These are phyloP conservation scores for Machimus rusticus DNA, from an alignment of 2,888 invertebrate genomes.

Conservation along the genomic window DNA sequence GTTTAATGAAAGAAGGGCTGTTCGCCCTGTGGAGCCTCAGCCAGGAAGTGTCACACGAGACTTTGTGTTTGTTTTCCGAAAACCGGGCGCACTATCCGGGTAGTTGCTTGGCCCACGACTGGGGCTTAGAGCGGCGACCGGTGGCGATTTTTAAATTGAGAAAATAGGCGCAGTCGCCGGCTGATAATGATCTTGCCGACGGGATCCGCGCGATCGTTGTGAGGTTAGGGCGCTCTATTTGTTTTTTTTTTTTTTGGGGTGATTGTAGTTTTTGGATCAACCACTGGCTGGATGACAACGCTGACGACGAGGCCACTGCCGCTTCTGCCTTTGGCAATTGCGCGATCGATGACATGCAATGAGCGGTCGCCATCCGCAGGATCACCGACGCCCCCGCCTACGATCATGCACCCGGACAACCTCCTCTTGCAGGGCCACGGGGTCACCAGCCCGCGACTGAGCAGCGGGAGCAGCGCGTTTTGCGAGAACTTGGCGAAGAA, in stretches of 20 bases:
- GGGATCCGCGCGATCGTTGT: slow-evolving; percentile 44
- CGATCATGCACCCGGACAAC: slow-evolving; percentile 60
- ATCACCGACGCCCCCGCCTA: slow-evolving; percentile 13
- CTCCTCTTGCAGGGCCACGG: slow-evolving; percentile 57
- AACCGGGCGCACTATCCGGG: neutral
- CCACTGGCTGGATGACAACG: slow-evolving; percentile 51
- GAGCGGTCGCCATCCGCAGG: slow-evolving; percentile 39
- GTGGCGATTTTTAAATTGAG: neutral
- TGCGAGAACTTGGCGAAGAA: neutral
- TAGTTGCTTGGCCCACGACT: neutral
- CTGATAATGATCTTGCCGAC: slow-evolving; percentile 46
- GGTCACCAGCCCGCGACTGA: slow-evolving; percentile 56
- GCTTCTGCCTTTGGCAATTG: slow-evolving; percentile 46
- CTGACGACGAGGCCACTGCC: slow-evolving; percentile 51
- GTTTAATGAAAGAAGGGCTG: slow-evolving; percentile 20
- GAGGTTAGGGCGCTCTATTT: slow-evolving; percentile 34
- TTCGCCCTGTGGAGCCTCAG: neutral
- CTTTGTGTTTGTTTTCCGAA: slow-evolving; percentile 18
- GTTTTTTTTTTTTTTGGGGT: neutral
- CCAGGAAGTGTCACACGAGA: neutral
- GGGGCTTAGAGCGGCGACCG: neutral
- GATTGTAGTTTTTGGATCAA: neutral
- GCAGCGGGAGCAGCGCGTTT: slow-evolving; percentile 40
- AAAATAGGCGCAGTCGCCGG: neutral
- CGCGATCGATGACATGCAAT: slow-evolving; percentile 45